phyloP scores from a whole-genome alignment of 2,113 vertebrate genomes.

The Scolopax mira region DNA sequence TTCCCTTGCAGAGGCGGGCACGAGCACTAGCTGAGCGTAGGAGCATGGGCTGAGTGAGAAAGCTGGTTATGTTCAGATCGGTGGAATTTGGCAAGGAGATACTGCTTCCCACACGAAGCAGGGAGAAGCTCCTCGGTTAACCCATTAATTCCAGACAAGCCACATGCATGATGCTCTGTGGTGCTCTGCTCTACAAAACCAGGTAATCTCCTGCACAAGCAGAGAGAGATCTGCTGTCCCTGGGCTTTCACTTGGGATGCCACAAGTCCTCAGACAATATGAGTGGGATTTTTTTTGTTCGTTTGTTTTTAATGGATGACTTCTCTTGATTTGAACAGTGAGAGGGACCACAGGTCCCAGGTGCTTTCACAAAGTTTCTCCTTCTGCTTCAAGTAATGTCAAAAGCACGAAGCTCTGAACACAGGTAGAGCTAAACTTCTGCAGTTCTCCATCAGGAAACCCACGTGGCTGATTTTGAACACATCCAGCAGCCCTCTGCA shows the following conservation, averaged over 20 bases:
- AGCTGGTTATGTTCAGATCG: constrained; percentile 49
- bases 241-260: not conserved
- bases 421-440: not conserved
- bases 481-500: not conserved
- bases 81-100: constrained; percentile 62
- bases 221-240: not conserved
- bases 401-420: not conserved
- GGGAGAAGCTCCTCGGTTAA: constrained; percentile 37
- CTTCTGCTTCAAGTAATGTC: not conserved
- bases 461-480: not conserved
- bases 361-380: not conserved
- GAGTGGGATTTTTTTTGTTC: not conserved
- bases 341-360: not conserved
- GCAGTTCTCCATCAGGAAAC: not conserved
- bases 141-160: not conserved
- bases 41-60: constrained; percentile 47
- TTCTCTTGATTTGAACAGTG: not conserved
- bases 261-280: not conserved
- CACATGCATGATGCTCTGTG: not conserved
- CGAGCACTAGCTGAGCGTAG: constrained; percentile 48
- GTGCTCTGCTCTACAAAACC: not conserved
- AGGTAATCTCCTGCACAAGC: not conserved
- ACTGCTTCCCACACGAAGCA: constrained; percentile 29
- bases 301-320: not conserved
- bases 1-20: constrained; percentile 38